phyloP scores from a whole-genome alignment of 1,140 invertebrate genomes.

The Anagrus nilaparvatae region DNA sequence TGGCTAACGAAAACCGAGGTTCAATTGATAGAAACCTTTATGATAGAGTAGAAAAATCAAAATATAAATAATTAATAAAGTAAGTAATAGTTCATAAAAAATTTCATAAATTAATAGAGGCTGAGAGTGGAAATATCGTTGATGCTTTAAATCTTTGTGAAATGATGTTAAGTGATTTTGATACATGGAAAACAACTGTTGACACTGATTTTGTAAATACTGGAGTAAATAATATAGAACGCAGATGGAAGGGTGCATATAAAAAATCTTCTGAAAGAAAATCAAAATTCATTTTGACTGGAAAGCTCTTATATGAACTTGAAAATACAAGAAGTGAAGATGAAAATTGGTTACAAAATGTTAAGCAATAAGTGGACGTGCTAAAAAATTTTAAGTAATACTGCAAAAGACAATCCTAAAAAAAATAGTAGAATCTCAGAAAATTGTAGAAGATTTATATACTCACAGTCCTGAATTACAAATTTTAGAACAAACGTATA shows the following conservation, averaged over 20 bases:
- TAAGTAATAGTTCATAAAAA: constrained; percentile 66
- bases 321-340: constrained; percentile 46
- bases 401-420: constrained; percentile 43
- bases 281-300: constrained; percentile 52
- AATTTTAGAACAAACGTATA: constrained; percentile 51
- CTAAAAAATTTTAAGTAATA: constrained; percentile 40
- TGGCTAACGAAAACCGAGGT: constrained; percentile 72
- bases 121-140: constrained; percentile 66
- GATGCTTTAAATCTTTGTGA: constrained; percentile 78
- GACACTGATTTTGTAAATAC: constrained; percentile 59
- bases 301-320: constrained; percentile 58
- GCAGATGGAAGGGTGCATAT: constrained; percentile 73
- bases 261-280: constrained; percentile 62
- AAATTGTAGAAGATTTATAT: constrained; percentile 49
- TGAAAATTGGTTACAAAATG: constrained; percentile 47
- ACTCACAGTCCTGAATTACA: constrained; percentile 42
- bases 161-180: constrained; percentile 63
- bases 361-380: constrained; percentile 43
- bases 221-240: constrained; percentile 64
- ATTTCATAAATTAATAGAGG: constrained; percentile 71
- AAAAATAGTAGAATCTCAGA: constrained; percentile 45
- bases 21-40: constrained; percentile 56
- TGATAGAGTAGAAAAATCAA: constrained; percentile 55
- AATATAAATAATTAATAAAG: constrained; percentile 59
- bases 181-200: constrained; percentile 60